Conservation (phyloP, 2,113 vertebrate species). For the Scophthalmus maximus region DNA sequence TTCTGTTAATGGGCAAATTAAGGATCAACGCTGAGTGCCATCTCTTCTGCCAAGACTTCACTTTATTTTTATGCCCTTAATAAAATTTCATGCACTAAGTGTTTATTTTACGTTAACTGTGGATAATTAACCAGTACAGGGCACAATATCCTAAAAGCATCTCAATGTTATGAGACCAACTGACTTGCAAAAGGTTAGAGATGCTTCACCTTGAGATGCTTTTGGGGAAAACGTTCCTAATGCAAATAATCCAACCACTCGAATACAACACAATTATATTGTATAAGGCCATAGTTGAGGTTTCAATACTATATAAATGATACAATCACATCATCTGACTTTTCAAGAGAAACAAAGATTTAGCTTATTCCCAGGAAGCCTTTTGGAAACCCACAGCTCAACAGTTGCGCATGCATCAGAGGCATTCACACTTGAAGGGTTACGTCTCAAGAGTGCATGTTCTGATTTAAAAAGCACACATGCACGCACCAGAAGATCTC, state of each 20-base stretch:
- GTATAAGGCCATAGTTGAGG: background rate
- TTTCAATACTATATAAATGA: too few relatives aligned
- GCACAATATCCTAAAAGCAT: constrained; percentile 3
- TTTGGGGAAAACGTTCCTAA: background rate
- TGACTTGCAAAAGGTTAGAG: background rate
- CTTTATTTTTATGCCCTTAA: constrained; percentile 1
- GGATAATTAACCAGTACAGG: background rate
- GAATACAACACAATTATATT: background rate
- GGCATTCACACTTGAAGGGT: constrained; percentile 46
- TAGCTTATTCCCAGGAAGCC: background rate
- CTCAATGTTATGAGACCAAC: background rate
- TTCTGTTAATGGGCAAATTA: background rate
- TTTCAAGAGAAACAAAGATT: constrained; percentile 13
- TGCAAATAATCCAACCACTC: background rate
- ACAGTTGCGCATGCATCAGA: constrained; percentile 48
- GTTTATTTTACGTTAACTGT: background rate
- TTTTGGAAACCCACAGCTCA: constrained; percentile 21
- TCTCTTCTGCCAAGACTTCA: background rate
- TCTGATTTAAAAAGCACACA: constrained; percentile 40
- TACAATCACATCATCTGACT: background rate
- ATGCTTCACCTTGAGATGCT: background rate
- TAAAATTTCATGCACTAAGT: constrained; percentile 1
- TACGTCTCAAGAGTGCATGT: constrained; percentile 37
- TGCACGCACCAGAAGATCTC: constrained; percentile 23
- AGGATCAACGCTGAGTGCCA: background rate